phyloP scores from a whole-genome alignment of 1,140 invertebrate species.

The Chionoecetes opilio region DNA sequence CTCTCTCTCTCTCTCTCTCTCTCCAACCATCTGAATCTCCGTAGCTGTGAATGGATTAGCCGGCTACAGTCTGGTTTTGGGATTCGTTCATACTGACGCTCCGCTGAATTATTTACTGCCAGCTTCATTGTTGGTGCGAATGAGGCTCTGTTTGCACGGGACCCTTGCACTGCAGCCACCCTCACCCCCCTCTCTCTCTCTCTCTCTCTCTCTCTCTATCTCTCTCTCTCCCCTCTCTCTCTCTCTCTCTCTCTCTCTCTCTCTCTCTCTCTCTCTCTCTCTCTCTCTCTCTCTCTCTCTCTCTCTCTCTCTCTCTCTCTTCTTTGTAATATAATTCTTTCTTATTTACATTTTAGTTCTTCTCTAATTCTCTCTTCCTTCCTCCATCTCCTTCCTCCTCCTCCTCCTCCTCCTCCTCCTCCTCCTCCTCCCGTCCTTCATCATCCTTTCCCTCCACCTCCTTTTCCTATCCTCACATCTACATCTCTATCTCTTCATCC shows the following conservation, averaged over 20 bases:
- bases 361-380: neutral
- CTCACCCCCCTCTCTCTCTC: neutral
- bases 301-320: neutral
- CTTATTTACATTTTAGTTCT: neutral
- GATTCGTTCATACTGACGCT: neutral
- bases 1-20: conserved; percentile 36
- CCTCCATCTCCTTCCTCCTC: neutral
- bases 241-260: neutral
- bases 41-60: too few species aligned
- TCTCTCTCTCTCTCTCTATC: neutral
- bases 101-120: conserved; percentile 35
- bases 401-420: neutral
- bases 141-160: conserved; percentile 45
- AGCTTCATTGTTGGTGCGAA: conserved; percentile 43
- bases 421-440: neutral
- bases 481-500: neutral
- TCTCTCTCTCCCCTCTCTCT: conserved; percentile 20
- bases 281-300: neutral
- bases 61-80: neutral
- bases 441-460: neutral
- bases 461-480: neutral
- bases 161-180: neutral
- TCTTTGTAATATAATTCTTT: neutral
- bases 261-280: neutral
- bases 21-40: too few species aligned